Evolutionary conservation across 2,888 invertebrate species (phyloP), one percentile per base, ranked within the genome.

Genomic region (Eupelmus urozonus): DNA sequence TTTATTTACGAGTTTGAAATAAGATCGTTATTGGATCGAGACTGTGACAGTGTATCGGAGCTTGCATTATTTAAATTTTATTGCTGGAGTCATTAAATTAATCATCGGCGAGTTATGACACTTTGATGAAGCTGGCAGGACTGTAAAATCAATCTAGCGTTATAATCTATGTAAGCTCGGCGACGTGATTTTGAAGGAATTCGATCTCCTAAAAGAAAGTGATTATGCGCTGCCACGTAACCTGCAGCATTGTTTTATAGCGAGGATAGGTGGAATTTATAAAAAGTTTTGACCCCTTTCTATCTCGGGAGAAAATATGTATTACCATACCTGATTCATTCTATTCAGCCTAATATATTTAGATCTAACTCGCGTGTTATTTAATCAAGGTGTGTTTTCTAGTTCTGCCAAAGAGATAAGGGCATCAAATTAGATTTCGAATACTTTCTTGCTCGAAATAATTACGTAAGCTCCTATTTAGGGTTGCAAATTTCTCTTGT

Each of bases 291-390:
- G 49, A 23, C 53, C 9, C 23, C 53, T n/a, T 7, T 20, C 53
- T 20, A 23, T 20, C 53, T 11, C 53, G 7, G 53, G 53, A 20
- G 53, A 49, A 49, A 49, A 49, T 49, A 18, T 49, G 49, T 18
- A 53, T 53, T 53, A 53, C 18, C 53, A 53, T 53, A 53, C 7
- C 9, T 53, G 53, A 53, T 13, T 45, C 45, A 16, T 45, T 45
- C 45, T 45, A 45, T 16, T 45, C 2, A 2, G 13, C 9, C 45
- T 13, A 16, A 45, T 45, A 45, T 34, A 34, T 34, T 34, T 34
- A 34, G 34, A 34, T 16, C 45, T 45, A 53, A 20, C 5, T 20
- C 4, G 53, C 53, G 23, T 4, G 45, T 45, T 45, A 45, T 45
- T 53, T 53, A 53, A 53, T 53, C 7, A 18, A 7, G 20, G 3